phyloP scores from a whole-genome alignment of 2,888 invertebrate genomes.

The Macaria liturata region DNA sequence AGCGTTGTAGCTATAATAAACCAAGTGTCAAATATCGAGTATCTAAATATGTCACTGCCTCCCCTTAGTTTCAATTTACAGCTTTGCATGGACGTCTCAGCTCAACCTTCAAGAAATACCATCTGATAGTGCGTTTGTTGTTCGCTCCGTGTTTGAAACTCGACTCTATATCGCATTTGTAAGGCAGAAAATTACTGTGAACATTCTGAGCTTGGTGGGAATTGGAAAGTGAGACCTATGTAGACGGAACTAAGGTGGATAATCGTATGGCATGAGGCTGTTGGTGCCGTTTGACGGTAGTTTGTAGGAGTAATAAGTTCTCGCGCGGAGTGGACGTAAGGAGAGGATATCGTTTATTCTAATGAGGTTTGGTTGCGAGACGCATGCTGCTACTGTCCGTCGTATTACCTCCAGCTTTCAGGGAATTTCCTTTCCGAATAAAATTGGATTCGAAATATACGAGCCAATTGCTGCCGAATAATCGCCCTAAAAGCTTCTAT shows the following conservation, averaged over 20 bases:
- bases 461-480: slow-evolving; percentile 10
- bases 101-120: slow-evolving; percentile 68
- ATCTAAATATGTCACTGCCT: slow-evolving; percentile 60
- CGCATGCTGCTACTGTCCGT: slow-evolving; percentile 56
- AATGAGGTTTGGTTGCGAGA: slow-evolving; percentile 72
- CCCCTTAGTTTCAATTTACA: slow-evolving; percentile 74
- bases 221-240: slow-evolving; percentile 49
- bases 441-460: slow-evolving; percentile 30
- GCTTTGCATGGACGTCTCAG: slow-evolving; percentile 70
- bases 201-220: slow-evolving; percentile 17
- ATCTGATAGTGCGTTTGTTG: slow-evolving; percentile 66
- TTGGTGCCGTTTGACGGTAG: slow-evolving; percentile 76
- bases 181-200: slow-evolving; percentile 51
- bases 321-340: slow-evolving; percentile 79
- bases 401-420: slow-evolving; percentile 46
- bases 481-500: slow-evolving; percentile 10
- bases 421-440: slow-evolving; percentile 31
- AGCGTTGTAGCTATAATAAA: too few relatives aligned
- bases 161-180: slow-evolving; percentile 48
- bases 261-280: slow-evolving; percentile 37
- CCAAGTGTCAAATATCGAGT: slow-evolving; percentile 1
- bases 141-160: slow-evolving; percentile 50
- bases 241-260: slow-evolving; percentile 42
- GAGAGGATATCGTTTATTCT: slow-evolving; percentile 83
- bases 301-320: slow-evolving; percentile 82